Base-by-base conservation (phyloP, 1,140 invertebrate genomes). In the Achatina immaculata region DNA sequence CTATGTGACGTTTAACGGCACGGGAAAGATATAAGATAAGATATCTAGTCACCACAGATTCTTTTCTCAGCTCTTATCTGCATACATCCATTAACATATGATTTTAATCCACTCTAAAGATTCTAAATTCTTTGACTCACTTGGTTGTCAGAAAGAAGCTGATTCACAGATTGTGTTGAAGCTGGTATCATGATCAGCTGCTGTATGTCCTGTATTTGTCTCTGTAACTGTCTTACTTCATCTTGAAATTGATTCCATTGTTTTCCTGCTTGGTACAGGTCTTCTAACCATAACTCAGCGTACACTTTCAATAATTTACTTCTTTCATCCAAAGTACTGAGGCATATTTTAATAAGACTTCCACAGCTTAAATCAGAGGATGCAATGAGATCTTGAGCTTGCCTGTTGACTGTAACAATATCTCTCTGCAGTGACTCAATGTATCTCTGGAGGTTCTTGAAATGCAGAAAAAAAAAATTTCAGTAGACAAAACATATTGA, bases 181-280 rank as follows among this genome's bases (percentile, higher is more conserved):
- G 74, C 78, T 2, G 83, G 83, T 16, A 78, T 66, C 6, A 83
- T 48, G 62, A 87, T 83, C 21, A 84, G 75, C 36, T 83, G 79
- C 19, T 84, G 83, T 21, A 83, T 85, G 19, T 86, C 86, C 36
- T 83, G 48, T 66, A 88, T 72, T 43, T 83, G 83, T 28, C 51
- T 76, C 45, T 86, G 81, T 28, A 88, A 81, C 42, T 75, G 80
- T 28, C 81, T 58, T 24, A 88, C 83, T 24, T 88, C 85, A 72
- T 85, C 86, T 82, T 88, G 79, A 75, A 86, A 88, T 38, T 85
- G 78, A 72, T 85, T 85, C 81, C 86, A 87, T 45, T 85, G 81
- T 31, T 81, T 80, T 72, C 88, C 83, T 16, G 85, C 81, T 34
- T 81, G 45, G 11, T 73, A 66, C 16, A 90, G 85, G 72, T 88